Evolutionary conservation across 1,140 invertebrate genomes (phyloP).

Genomic region (Augochlora pura): DNA sequence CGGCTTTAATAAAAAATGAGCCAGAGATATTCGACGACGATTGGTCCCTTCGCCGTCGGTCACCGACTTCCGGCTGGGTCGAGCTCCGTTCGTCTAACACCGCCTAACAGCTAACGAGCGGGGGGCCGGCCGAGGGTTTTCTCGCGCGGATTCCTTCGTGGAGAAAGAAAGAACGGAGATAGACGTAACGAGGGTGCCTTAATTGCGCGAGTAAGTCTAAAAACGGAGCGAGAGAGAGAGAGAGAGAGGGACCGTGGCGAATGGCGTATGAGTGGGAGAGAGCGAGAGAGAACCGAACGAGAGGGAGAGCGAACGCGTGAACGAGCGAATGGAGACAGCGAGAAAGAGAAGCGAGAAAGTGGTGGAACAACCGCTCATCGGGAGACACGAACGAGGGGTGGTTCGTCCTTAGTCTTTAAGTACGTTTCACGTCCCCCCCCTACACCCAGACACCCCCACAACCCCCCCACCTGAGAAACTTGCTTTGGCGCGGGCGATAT

Average conservation of each 20-base stretch:
- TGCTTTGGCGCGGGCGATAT: slow-evolving; percentile 70
- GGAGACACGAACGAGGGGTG: slow-evolving; percentile 57
- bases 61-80: slow-evolving; percentile 21
- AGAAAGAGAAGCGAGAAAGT: slow-evolving; percentile 13
- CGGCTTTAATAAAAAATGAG: no score
- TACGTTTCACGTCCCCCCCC: slow-evolving; percentile 61
- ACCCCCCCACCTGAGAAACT: slow-evolving; percentile 54
- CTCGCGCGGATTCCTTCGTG: slow-evolving; percentile 27
- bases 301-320: slow-evolving; percentile 21
- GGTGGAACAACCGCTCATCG: slow-evolving; percentile 60
- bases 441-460: slow-evolving; percentile 13
- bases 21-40: not conserved
- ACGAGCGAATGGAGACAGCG: not conserved
- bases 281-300: slow-evolving; percentile 13
- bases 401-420: slow-evolving; percentile 65
- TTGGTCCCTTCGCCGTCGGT: not conserved
- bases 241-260: not conserved
- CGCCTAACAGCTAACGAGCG: slow-evolving; percentile 28
- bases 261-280: not conserved
- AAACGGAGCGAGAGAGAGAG: slow-evolving; percentile 25
- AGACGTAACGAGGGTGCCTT: slow-evolving; percentile 56
- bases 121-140: not conserved
- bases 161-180: slow-evolving; percentile 50
- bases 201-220: slow-evolving; percentile 57
- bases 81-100: slow-evolving; percentile 26